A percentile compares a stretch with the other conserved stretches of the same genome.
Conservation (phyloP, 2,113 vertebrate species). For the Turnix velox region DNA sequence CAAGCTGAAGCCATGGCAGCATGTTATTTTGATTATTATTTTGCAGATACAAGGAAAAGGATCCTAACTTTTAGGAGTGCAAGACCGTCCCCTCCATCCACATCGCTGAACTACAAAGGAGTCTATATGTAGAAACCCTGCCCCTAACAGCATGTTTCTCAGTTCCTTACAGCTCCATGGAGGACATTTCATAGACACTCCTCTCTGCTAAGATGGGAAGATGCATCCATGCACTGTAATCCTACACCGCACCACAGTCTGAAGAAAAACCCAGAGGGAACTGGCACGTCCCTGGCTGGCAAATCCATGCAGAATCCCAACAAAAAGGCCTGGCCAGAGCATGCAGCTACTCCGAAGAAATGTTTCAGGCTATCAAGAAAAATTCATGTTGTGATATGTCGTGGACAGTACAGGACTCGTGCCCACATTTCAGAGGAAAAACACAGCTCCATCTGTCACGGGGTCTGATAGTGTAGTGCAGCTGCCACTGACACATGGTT, state of each 20-base stretch:
- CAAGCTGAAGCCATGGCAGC: neutral
- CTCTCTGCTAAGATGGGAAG: neutral
- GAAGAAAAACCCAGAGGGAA: neutral
- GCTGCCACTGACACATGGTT: constrained; percentile 30
- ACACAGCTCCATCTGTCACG: constrained; percentile 48
- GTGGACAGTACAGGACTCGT: neutral
- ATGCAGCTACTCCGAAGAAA: constrained; percentile 11
- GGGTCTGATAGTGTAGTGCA: constrained; percentile 10
- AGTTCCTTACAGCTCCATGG: neutral
- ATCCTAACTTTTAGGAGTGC: neutral
- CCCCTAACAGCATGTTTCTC: neutral
- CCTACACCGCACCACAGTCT: neutral
- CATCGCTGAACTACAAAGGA: neutral
- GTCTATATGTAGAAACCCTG: neutral
- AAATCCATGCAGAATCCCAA: neutral
- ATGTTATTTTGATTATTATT: neutral
- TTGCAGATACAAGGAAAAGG: neutral
- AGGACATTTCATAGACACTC: neutral
- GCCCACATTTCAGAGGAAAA: constrained; percentile 32
- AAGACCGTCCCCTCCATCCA: neutral
- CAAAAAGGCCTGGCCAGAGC: neutral
- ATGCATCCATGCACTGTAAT: constrained; percentile 2
- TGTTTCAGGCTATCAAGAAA: neutral
- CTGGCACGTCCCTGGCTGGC: neutral
- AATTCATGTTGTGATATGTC: neutral